These are phyloP conservation scores for Phoeniculus purpureus DNA, from an alignment of 2,797 vertebrate genomes.

Conservation along the genomic window DNA sequence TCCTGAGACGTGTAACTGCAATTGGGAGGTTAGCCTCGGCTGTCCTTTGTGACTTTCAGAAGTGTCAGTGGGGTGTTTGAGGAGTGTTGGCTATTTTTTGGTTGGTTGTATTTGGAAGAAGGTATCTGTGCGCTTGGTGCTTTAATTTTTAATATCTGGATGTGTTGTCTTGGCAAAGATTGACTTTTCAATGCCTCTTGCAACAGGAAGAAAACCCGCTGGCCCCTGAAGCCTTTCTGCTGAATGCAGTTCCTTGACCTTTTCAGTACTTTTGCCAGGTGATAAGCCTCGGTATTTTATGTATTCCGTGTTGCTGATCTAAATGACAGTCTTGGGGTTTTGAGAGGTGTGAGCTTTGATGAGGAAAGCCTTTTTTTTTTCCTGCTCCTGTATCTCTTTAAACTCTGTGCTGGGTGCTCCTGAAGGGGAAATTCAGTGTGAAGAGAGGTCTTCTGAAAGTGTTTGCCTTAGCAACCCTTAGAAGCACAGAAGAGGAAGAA, in stretches of 20 bases:
- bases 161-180: not conserved
- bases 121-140: not conserved
- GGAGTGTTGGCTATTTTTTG: not conserved
- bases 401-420: not conserved
- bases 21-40: not conserved
- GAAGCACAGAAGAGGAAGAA: not conserved
- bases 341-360: not conserved
- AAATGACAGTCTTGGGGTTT: not conserved
- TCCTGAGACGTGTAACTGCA: not conserved
- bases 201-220: not conserved
- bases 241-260: not conserved
- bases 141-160: not conserved
- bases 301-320: not conserved
- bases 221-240: not conserved
- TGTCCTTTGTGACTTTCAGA: not conserved
- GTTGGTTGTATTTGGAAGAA: not conserved
- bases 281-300: not conserved
- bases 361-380: not conserved
- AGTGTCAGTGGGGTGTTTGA: not conserved
- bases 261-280: not conserved
- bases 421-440: conserved; percentile 18
- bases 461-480: conserved; percentile 20
- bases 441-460: conserved; percentile 34
- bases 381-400: not conserved
- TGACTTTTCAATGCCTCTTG: not conserved